phyloP scores from a whole-genome alignment of 1,140 invertebrate genomes.

The Zaprionus inermis region DNA sequence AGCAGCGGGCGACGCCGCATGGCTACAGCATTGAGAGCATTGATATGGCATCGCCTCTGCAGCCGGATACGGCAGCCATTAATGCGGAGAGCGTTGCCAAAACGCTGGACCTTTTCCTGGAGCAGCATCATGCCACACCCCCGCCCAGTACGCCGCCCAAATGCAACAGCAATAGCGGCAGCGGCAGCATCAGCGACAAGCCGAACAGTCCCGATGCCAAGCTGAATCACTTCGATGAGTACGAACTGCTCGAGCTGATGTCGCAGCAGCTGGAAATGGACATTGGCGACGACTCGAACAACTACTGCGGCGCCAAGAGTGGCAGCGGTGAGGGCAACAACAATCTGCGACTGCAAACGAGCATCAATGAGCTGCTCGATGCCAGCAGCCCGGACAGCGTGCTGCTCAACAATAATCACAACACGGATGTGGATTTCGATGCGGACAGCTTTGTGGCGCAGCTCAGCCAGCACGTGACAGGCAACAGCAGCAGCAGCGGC shows the following conservation, averaged over 20 bases:
- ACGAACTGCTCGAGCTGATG: constrained; percentile 81
- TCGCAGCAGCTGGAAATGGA: constrained; percentile 84
- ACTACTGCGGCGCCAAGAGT: constrained; percentile 39
- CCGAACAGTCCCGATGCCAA: constrained; percentile 64
- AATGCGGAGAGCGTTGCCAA: constrained; percentile 77
- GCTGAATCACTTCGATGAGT: constrained; percentile 81
- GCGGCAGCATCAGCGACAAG: constrained; percentile 51
- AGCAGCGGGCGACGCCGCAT: constrained; percentile 21
- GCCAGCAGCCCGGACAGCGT: constrained; percentile 67
- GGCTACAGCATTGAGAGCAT: constrained; percentile 76
- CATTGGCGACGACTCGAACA: constrained; percentile 75
- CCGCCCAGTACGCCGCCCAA: constrained; percentile 65
- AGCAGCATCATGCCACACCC: constrained; percentile 75
- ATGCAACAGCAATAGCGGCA: constrained; percentile 26
- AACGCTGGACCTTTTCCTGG: constrained; percentile 78
- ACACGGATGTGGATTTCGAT: constrained; percentile 71
- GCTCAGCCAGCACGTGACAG: constrained; percentile 67
- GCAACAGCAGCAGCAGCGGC: constrained; percentile 25
- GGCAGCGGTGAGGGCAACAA: constrained; percentile 27
- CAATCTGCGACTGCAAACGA: constrained; percentile 74
- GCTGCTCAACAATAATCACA: constrained; percentile 67
- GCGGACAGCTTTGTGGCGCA: constrained; percentile 79
- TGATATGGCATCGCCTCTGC: constrained; percentile 76
- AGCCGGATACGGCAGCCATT: constrained; percentile 51
- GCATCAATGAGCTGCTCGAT: constrained; percentile 77